Conservation (phyloP, 1,140 invertebrate genomes). For the Mizuhopecten yessoensis region DNA sequence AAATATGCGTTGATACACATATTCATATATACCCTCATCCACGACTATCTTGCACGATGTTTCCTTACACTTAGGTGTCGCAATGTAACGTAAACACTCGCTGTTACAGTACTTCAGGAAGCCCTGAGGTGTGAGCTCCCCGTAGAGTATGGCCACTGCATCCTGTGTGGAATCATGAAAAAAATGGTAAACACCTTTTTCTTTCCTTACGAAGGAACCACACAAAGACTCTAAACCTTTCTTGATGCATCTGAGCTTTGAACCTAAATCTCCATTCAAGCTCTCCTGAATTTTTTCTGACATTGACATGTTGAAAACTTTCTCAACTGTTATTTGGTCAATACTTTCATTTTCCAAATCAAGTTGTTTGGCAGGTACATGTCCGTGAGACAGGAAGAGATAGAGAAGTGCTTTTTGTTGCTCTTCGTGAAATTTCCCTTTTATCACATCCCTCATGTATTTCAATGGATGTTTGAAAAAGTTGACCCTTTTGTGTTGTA, state of each 20-base stretch:
- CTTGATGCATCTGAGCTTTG: not conserved
- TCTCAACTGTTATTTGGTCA: not conserved
- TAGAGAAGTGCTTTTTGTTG: not conserved
- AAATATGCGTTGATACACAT: constrained; percentile 12
- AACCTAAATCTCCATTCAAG: not conserved
- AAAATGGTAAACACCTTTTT: not conserved
- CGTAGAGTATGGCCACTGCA: not conserved
- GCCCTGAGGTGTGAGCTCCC: not conserved
- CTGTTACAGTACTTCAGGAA: not conserved
- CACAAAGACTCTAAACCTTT: not conserved
- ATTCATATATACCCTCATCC: not conserved
- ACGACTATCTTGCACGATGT: not conserved
- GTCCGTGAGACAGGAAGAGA: not conserved
- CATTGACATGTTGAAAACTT: constrained; percentile 24
- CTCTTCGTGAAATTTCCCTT: not conserved
- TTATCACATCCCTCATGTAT: constrained; percentile 4
- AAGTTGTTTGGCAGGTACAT: not conserved
- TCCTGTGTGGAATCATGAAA: not conserved
- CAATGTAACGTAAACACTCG: constrained; percentile 3
- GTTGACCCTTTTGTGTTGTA: not conserved
- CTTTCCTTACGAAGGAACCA: not conserved
- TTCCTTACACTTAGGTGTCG: not conserved
- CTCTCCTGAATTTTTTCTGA: not conserved
- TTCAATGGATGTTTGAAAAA: not conserved
- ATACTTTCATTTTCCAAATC: constrained; percentile 10